Base-by-base conservation (phyloP, 1,140 invertebrate genomes). In the Bombus waltoni region DNA sequence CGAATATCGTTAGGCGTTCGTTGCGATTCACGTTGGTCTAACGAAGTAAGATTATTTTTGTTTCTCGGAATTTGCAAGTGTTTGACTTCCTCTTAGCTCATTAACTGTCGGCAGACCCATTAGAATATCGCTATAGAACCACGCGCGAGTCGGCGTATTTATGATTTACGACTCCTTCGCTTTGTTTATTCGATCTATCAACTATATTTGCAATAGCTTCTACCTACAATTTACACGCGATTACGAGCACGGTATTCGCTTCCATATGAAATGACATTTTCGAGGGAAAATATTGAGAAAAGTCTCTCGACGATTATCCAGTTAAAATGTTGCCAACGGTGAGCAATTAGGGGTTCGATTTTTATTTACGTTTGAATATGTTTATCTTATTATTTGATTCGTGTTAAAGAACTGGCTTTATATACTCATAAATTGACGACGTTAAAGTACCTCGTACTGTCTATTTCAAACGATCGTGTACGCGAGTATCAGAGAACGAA, bases 61-160 rank as follows among this genome's bases (percentile, higher is more conserved):
- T 77, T 77, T 42, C 13, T 22, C 4, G 15, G 57, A 42, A 65
- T 32, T 32, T n/a, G 10, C 28, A 42, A 65, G 38, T 77, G 40
- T 77, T 77, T 77, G 59, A 40, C 59, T 77, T 65, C 75, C 59
- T 42, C 75, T 78, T 62, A 15, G 38, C 59, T 78, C 28, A 76
- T 76, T 76, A 76, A 59, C 35, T n/a, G 47, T 76, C 42, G 35
- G 35, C 11, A 40, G 59, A 15, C 47, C 25, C 15, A 76, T 57
- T 40, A 59, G 53, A 59, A 75, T 32, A 75, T 75, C 47, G 28
- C 32, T 35, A 32, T 10, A 28, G 35, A n/a, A 32, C 11, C 25
- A 38, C 22, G 73, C n/a, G 53, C 35, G 74, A 76, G 53, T 59
- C 38, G 38, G 35, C 25, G 15, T 76, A 65, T 78, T 66, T 65